These are phyloP conservation scores for Mantis religiosa DNA, from an alignment of 2,888 invertebrate species.

Conservation along the genomic window DNA sequence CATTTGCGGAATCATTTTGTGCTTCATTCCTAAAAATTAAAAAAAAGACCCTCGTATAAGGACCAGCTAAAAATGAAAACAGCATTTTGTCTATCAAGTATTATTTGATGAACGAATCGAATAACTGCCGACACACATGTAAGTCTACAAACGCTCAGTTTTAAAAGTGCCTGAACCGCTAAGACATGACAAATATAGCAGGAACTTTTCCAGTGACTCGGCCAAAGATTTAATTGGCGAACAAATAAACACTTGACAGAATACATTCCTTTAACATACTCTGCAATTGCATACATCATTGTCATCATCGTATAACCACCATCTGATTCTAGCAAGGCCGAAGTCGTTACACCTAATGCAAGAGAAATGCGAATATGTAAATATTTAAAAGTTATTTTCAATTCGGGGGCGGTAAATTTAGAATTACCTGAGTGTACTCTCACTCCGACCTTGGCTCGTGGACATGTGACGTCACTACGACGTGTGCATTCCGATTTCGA, in stretches of 20 bases:
- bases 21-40: too few relatives aligned
- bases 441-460: background rate
- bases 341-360: background rate
- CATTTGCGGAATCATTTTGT: too few relatives aligned
- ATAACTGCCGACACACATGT: background rate
- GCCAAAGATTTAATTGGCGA: background rate
- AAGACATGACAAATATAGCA: background rate
- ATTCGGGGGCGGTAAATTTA: background rate
- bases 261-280: background rate
- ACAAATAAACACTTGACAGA: background rate
- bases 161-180: background rate
- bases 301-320: background rate
- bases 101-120: background rate
- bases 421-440: background rate
- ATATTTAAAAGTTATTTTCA: background rate
- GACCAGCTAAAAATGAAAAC: background rate
- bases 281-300: background rate
- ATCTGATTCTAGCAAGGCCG: background rate
- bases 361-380: background rate
- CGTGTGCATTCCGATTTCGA: conserved; percentile 1
- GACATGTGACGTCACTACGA: background rate
- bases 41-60: background rate
- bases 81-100: background rate
- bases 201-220: background rate
- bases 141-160: background rate